A percentile compares a stretch with the other conserved stretches of the same genome.
These are phyloP conservation scores for Cryptoblepharus egeriae DNA, from an alignment of 2,797 vertebrate species.

Conservation along the genomic window DNA sequence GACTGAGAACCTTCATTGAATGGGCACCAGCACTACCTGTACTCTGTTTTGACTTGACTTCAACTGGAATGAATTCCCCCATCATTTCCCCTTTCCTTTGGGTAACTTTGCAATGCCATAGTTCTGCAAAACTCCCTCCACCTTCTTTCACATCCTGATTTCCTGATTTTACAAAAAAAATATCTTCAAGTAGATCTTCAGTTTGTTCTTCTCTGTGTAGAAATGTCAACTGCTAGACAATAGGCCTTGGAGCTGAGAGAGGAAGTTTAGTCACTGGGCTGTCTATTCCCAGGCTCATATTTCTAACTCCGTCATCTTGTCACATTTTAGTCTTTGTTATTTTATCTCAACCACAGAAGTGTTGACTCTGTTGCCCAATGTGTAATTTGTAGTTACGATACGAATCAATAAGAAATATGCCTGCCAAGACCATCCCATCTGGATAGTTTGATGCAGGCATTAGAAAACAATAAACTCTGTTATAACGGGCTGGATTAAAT, in stretches of 20 bases:
- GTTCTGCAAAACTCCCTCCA: not conserved
- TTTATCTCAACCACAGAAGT: not conserved
- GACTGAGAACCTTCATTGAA: too few relatives aligned
- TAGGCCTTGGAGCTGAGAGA: conserved; percentile 16
- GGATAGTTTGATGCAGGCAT: not conserved
- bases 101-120: not conserved
- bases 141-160: too few relatives aligned
- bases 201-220: not conserved
- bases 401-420: conserved; percentile 12
- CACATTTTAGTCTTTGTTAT: not conserved
- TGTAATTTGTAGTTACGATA: conserved; percentile 6
- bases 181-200: conserved; percentile 22
- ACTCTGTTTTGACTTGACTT: not conserved
- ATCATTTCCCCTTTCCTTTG: not conserved
- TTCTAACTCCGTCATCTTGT: not conserved
- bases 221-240: conserved; percentile 25
- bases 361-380: not conserved
- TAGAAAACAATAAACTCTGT: not conserved
- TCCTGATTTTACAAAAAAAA: not conserved
- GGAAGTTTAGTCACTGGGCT: not conserved
- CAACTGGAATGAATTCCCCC: not conserved
- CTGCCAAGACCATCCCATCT: not conserved
- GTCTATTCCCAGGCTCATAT: not conserved
- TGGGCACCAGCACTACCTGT: too few relatives aligned
- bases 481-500: not conserved